Base-by-base conservation (phyloP, 2,113 vertebrate genomes). In the Phrynocephalus versicolor region DNA sequence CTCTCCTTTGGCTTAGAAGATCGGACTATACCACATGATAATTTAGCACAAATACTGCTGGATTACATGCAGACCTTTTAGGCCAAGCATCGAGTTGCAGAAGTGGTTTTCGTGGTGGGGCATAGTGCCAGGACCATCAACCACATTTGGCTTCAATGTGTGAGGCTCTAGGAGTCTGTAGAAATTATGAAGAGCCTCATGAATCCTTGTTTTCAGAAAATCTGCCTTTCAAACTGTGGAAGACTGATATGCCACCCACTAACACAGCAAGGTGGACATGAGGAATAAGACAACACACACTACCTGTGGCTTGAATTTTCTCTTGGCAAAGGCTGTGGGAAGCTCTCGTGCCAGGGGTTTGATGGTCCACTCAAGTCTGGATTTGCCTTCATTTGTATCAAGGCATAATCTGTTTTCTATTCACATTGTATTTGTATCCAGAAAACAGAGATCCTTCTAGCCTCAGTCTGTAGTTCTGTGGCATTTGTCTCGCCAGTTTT, bases 171-270 rank as follows among this genome's bases (percentile, higher is more conserved):
- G 90, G 81, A 89, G 83, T 85, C 89, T 86, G 92, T 87, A 88
- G 89, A 89, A 94, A 95, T 90, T 89, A 89, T 80, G 85, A 88
- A 33, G 91, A 91, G 90, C 81, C 88, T 69, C 83, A 94, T 91
- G 89, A 92, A 93, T 89, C 93, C 33, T 89, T 51, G 89, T 93
- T 89, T 84, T 86, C 79, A 65, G 60, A 90, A 91, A 93, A 93
- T 86, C 64, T 90, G 35, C 75, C 82, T 86, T 92, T 14, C 86
- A 88, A 89, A 84, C 58, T 33, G 0, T 16, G 87, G 39, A 83
- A 89, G 90, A 21, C 60, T 89, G 88, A 89, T 90, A 88, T 90
- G 84, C 88, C 60, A 88, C 81, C 92, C 91, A 72, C 88, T 93
- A 85, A 92, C 62, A 27, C 84, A 88, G 81, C 92, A 2, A 74